Evolutionary conservation across 2,797 vertebrate species (phyloP).

Genomic region (Graptemys geographica): DNA sequence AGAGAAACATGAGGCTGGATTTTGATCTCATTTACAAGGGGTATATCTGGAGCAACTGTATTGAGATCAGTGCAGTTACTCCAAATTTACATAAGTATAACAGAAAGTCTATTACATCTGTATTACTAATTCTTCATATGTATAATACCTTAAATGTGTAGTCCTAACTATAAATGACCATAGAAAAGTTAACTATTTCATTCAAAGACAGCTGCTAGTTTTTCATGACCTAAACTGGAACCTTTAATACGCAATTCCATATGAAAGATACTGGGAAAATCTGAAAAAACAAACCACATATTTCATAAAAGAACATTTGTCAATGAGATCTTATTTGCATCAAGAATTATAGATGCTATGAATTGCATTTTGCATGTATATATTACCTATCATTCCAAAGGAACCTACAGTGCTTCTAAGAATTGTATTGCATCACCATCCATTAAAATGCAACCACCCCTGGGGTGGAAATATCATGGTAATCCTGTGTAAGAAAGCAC

Average conservation of each 20-base stretch:
- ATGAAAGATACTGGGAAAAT: slow-evolving; percentile 13
- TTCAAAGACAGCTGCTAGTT: slow-evolving; percentile 27
- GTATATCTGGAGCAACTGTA: slow-evolving; percentile 67
- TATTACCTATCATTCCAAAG: background rate
- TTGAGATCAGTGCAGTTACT: slow-evolving; percentile 50
- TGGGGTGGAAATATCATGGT: background rate
- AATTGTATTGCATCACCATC: background rate
- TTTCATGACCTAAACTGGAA: slow-evolving; percentile 16
- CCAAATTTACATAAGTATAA: slow-evolving; percentile 42
- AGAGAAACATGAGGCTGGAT: slow-evolving; percentile 55
- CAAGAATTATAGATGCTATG: background rate
- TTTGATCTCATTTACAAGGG: slow-evolving; percentile 50
- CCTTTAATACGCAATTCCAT: slow-evolving; percentile 3
- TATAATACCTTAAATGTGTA: slow-evolving; percentile 38
- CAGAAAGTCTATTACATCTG: slow-evolving; percentile 30
- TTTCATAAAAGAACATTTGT: background rate
- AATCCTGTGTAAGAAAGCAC: fast-evolving
- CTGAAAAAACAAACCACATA: background rate
- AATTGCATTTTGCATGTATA: background rate
- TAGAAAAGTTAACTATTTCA: slow-evolving; percentile 50
- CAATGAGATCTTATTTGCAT: background rate
- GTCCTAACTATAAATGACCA: slow-evolving; percentile 38
- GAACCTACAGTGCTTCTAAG: background rate
- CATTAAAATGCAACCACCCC: background rate
- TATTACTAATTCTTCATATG: slow-evolving; percentile 44